phyloP scores from a whole-genome alignment of 2,888 invertebrate genomes.

The Dascillus cervinus region DNA sequence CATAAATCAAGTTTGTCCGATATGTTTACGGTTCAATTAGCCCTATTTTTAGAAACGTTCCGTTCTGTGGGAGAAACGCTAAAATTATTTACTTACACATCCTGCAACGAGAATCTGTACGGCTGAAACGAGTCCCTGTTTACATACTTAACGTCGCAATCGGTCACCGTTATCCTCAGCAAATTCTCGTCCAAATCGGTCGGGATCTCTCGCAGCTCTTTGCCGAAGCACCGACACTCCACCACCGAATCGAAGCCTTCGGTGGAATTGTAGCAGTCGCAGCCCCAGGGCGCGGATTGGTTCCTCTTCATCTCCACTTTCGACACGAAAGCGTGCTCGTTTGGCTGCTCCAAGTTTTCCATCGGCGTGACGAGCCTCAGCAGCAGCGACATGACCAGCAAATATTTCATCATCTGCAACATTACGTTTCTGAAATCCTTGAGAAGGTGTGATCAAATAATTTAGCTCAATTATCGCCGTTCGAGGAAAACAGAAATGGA shows the following conservation, averaged over 20 bases:
- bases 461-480: no score
- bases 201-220: slow-evolving; percentile 30
- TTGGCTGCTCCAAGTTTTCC: no score
- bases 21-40: no score
- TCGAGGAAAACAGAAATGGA: no score
- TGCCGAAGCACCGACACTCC: slow-evolving; percentile 34
- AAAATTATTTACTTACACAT: slow-evolving; percentile 36
- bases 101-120: slow-evolving; percentile 34
- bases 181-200: slow-evolving; percentile 28
- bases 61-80: no score
- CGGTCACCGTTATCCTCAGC: slow-evolving; percentile 33
- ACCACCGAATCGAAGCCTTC: slow-evolving; percentile 22
- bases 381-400: no score
- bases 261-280: slow-evolving; percentile 29
- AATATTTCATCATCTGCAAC: no score
- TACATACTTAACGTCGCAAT: slow-evolving; percentile 32
- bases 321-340: slow-evolving; percentile 10
- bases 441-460: no score
- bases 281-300: slow-evolving; percentile 13
- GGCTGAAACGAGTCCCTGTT: slow-evolving; percentile 30
- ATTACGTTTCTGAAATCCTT: no score
- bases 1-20: no score
- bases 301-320: slow-evolving; percentile 9
- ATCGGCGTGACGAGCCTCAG: no score
- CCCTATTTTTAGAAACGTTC: no score